phyloP scores from a whole-genome alignment of 2,113 vertebrate species.

The Pangasianodon hypophthalmus region DNA sequence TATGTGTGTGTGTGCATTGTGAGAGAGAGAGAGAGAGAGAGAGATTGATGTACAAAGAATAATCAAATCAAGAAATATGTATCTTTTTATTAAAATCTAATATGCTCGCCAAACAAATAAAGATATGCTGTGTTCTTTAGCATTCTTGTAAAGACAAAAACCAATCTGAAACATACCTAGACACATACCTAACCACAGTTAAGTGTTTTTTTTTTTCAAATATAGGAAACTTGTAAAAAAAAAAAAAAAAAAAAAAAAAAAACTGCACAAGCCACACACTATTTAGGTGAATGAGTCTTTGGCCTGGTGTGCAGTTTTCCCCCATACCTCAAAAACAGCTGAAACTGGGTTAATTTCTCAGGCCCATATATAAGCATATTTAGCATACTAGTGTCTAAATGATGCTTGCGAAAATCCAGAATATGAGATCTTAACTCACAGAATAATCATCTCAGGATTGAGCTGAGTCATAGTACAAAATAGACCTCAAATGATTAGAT shows the following conservation, averaged over 20 bases:
- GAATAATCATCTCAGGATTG: conserved; percentile 29
- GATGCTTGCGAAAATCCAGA: conserved; percentile 3
- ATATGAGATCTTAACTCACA: conserved; percentile 4
- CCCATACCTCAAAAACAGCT: background rate
- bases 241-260: background rate
- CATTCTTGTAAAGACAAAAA: background rate
- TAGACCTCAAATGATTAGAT: conserved; percentile 34
- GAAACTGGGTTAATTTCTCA: background rate
- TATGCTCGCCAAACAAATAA: too few species aligned
- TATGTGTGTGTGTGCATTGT: too few species aligned
- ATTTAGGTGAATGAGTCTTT: background rate
- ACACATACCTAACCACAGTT: too few species aligned
- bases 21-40: too few species aligned
- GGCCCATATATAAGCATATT: background rate
- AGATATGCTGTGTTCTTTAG: too few species aligned
- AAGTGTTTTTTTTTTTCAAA: background rate
- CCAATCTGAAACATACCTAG: background rate
- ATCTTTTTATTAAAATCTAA: too few species aligned
- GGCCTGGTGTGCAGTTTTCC: conserved; percentile 25
- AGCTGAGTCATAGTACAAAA: conserved; percentile 23
- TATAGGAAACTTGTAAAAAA: background rate
- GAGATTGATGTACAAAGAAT: too few species aligned
- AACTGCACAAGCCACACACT: background rate
- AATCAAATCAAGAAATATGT: too few species aligned
- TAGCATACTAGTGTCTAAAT: conserved; percentile 27